A percentile compares a stretch with the other conserved stretches of the same genome.
Conservation (phyloP, 1,140 invertebrate species). For the Pararge aegeria region DNA sequence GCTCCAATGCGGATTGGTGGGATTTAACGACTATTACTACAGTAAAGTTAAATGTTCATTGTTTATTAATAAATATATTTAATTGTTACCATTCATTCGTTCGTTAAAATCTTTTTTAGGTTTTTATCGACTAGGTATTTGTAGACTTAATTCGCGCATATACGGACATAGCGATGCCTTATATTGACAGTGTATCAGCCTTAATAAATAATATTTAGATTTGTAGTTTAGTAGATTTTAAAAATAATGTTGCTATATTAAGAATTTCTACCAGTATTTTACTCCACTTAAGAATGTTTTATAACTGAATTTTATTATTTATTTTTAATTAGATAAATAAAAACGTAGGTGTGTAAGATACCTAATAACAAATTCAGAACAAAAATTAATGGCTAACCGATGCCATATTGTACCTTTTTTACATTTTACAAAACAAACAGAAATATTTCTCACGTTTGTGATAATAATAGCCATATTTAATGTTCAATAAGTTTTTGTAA, state of each 20-base stretch:
- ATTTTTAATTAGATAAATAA: not conserved
- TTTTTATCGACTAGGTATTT: no score
- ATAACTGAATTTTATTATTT: not conserved
- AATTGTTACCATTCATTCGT: no score
- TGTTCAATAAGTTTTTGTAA: no score
- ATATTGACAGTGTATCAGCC: no score
- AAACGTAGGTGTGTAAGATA: not conserved
- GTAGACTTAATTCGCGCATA: no score
- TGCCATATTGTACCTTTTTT: not conserved
- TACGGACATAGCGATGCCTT: no score
- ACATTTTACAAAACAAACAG: not conserved
- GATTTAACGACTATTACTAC: no score
- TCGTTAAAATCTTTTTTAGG: no score
- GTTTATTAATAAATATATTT: no score
- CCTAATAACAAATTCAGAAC: not conserved
- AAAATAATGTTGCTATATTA: not conserved
- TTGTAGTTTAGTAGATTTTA: not conserved
- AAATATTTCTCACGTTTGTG: not conserved
- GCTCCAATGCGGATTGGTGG: constrained; percentile 21
- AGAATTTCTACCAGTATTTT: not conserved
- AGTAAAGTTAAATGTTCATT: no score
- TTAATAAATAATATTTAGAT: no score
- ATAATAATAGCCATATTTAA: not conserved
- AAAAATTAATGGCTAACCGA: not conserved
- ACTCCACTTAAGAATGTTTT: not conserved